phyloP scores from a whole-genome alignment of 2,113 vertebrate genomes.

The Orycteropus afer region DNA sequence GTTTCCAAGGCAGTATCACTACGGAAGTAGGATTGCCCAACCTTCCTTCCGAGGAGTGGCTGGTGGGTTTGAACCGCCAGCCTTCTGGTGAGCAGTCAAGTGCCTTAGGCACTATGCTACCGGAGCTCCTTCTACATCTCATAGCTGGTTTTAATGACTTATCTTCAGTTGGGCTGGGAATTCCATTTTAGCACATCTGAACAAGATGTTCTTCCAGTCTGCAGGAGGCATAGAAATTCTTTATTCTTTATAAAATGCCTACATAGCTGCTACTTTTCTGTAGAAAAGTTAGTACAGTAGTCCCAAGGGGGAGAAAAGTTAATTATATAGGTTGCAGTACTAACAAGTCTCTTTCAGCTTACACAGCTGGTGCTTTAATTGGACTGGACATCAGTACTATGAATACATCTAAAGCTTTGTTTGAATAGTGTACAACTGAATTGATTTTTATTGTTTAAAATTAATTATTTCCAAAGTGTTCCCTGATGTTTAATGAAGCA shows the following conservation, averaged over 20 bases:
- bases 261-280: conserved; percentile 19
- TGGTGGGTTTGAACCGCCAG: no score
- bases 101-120: no score
- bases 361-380: conserved; percentile 5
- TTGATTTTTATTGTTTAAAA: not conserved
- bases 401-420: not conserved
- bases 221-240: not conserved
- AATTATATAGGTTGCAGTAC: not conserved
- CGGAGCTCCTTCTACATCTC: not conserved
- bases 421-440: conserved; percentile 14
- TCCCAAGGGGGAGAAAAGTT: conserved; percentile 35
- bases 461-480: not conserved
- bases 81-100: no score
- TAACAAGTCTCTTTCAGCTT: not conserved
- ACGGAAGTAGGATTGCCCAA: no score
- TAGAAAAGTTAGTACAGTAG: not conserved
- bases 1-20: no score
- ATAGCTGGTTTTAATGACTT: conserved; percentile 9
- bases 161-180: not conserved
- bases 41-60: no score
- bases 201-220: not conserved
- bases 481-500: not conserved
- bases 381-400: conserved; percentile 3
- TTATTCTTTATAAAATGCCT: not conserved
- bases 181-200: not conserved